phyloP scores from a whole-genome alignment of 2,888 invertebrate genomes.

The Oligia latruncula region DNA sequence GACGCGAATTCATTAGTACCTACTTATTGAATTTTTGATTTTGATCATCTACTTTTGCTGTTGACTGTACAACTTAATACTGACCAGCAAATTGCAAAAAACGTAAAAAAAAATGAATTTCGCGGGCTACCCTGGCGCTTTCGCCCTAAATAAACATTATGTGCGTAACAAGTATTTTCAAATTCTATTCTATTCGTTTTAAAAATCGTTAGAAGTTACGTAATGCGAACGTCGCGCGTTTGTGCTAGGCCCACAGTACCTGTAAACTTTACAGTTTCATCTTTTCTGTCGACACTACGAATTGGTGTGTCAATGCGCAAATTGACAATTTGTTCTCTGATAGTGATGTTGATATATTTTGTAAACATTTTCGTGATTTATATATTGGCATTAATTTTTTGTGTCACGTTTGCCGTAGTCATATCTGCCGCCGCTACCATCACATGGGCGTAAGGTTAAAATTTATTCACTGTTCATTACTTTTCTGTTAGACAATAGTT shows the following conservation, averaged over 20 bases:
- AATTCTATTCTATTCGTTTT: background rate
- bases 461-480: too few species aligned
- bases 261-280: constrained; percentile 40
- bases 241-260: constrained; percentile 2
- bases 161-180: background rate
- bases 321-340: constrained; percentile 39
- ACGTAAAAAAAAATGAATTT: too few species aligned
- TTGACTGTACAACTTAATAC: too few species aligned
- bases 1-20: too few species aligned
- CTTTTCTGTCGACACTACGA: constrained; percentile 50
- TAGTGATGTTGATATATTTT: background rate
- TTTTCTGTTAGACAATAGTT: too few species aligned
- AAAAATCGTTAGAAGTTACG: background rate
- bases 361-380: background rate
- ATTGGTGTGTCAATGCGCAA: constrained; percentile 31
- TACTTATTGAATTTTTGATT: too few species aligned
- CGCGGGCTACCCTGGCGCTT: too few species aligned
- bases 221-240: background rate
- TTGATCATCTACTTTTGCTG: too few species aligned
- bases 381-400: constrained; percentile 1
- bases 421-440: too few species aligned
- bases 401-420: too few species aligned
- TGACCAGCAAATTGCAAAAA: too few species aligned
- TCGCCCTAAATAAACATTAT: background rate
- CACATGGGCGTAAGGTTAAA: too few species aligned